Evolutionary conservation across 2,888 invertebrate species (phyloP), one percentile per base, ranked within the genome.

Genomic region (Epinotia demarniana): DNA sequence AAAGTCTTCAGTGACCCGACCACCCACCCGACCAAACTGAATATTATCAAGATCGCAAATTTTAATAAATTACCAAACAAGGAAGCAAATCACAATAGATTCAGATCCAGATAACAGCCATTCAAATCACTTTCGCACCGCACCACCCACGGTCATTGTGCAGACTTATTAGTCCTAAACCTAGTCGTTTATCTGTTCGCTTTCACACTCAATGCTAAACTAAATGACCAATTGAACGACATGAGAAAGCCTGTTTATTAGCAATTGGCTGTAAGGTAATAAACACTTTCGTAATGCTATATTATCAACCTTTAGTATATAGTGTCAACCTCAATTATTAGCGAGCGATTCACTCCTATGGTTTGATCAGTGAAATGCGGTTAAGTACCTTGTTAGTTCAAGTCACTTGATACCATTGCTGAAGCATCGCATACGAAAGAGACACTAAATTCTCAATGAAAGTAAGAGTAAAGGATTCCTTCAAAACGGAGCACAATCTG

Each of bases 81-180:
- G 78, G 75, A 76, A 78, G 75, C 72, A 67, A 55, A 74, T 33
- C 58, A 76, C 76, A 77, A 78, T 75, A 67, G 68, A 67, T 73
- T 69, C 60, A 72, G 57, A 74, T 74, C 61, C 73, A 75, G 76
- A 75, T 74, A 71, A 60, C 57, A 74, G 62, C 76, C 71, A 75
- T 85, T 84, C 86, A 85, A 82, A 86, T 88, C 86, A 83, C 89
- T 90, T 89, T 90, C 89, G 81, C 82, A 80, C 84, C 89, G 81
- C 82, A 80, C 84, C 87, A 83, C 91, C 91, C 86, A 91, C 92
- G 86, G 85, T 72, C 81, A 86, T 87, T 87, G 89, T 87, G 80
- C 76, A 43, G 83, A 85, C 84, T 86, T 87, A 89, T 88, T 87
- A 86, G 87, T 84, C 81, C 82, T 83, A 84, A 84, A 69, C 69